phyloP scores from a whole-genome alignment of 2,888 invertebrate species.

The Acrocyrtus sp. region DNA sequence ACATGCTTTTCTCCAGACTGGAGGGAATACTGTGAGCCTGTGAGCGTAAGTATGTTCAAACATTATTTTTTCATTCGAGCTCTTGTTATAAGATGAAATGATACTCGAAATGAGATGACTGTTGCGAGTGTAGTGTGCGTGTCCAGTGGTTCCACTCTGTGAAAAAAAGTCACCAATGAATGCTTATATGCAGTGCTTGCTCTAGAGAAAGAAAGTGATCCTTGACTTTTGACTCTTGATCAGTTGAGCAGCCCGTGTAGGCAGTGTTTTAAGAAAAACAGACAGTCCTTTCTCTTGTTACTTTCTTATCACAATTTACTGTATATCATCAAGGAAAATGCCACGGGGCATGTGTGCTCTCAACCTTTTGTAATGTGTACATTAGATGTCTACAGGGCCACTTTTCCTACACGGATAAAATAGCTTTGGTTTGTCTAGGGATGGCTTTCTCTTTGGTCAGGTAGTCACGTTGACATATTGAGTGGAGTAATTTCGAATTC shows the following conservation, averaged over 20 bases:
- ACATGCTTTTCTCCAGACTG: slow-evolving; percentile 8
- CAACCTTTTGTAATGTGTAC: neutral
- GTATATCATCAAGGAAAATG: slow-evolving; percentile 44
- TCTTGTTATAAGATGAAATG: too few relatives aligned
- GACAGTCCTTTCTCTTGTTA: slow-evolving; percentile 24
- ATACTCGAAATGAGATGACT: too few relatives aligned
- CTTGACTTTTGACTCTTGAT: slow-evolving; percentile 47
- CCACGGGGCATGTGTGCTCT: slow-evolving; percentile 41
- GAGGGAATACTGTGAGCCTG: neutral
- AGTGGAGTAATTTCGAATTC: too few relatives aligned
- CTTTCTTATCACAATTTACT: slow-evolving; percentile 37
- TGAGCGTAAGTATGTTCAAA: neutral
- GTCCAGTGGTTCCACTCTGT: too few relatives aligned
- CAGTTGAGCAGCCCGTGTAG: too few relatives aligned
- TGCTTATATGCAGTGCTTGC: slow-evolving; percentile 26
- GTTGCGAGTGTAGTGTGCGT: too few relatives aligned
- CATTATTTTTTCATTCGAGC: too few relatives aligned
- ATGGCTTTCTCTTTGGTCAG: too few relatives aligned
- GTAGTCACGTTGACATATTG: too few relatives aligned
- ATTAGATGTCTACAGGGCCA: neutral
- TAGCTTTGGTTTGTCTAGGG: too few relatives aligned
- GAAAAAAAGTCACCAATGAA: too few relatives aligned
- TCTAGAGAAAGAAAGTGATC: slow-evolving; percentile 43
- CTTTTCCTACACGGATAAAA: too few relatives aligned
- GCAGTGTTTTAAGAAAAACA: slow-evolving; percentile 4